These are phyloP conservation scores for Sander lucioperca DNA, from an alignment of 2,113 vertebrate species.

Conservation along the genomic window DNA sequence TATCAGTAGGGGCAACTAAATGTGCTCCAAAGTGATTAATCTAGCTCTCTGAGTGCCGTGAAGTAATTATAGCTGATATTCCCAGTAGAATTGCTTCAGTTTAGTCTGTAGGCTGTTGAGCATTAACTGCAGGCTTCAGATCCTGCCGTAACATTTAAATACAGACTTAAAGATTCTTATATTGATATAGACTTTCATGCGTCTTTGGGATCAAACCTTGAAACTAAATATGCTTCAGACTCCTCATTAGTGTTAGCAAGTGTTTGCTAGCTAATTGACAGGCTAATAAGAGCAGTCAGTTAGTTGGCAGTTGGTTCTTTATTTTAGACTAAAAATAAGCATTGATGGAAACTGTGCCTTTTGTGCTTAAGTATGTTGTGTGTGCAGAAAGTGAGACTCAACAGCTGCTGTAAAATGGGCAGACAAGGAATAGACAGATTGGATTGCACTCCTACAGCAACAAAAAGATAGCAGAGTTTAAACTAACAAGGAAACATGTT, in stretches of 20 bases:
- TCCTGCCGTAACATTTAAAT: conserved; percentile 10
- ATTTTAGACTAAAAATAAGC: background rate
- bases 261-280: background rate
- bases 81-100: conserved; percentile 15
- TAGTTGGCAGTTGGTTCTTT: background rate
- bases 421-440: background rate
- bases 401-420: background rate
- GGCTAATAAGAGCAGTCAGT: background rate
- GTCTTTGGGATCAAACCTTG: background rate
- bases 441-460: background rate
- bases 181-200: background rate
- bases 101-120: conserved; percentile 14
- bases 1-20: conserved; percentile 19
- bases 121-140: conserved; percentile 7
- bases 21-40: conserved; percentile 37
- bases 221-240: background rate
- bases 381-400: background rate
- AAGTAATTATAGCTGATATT: conserved; percentile 52
- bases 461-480: background rate
- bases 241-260: background rate
- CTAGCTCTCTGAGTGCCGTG: conserved; percentile 20
- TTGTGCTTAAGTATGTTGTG: background rate
- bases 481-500: background rate
- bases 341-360: background rate
- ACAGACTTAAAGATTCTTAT: background rate